Evolutionary conservation across 2,113 vertebrate genomes (phyloP).

Genomic region (Zapus hudsonius): DNA sequence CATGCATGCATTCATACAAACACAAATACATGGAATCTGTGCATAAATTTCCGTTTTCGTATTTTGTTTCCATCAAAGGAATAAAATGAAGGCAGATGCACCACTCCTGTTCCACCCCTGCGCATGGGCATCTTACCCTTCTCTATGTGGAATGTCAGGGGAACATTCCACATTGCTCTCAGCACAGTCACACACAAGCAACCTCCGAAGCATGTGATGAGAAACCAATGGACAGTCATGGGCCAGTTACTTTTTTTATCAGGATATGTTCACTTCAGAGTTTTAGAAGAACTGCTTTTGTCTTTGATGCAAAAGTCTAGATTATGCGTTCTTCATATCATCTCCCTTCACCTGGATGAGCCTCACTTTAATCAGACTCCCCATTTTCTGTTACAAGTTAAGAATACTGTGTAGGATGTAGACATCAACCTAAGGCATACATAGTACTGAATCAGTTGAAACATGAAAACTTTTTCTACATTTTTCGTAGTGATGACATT

Average conservation of each 20-base stretch:
- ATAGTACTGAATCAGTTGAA: neutral
- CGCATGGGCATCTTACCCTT: neutral
- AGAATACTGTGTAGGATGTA: neutral
- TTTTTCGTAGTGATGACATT: neutral
- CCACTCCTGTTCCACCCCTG: neutral
- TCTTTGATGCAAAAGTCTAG: neutral
- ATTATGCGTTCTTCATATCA: neutral
- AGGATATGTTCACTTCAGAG: neutral
- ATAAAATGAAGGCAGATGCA: neutral
- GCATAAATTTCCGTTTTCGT: neutral
- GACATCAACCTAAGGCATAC: neutral
- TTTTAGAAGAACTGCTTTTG: neutral
- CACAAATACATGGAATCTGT: neutral
- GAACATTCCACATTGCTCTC: neutral
- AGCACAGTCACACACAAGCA: neutral
- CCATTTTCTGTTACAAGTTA: neutral
- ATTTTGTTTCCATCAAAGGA: neutral
- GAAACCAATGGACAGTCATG: neutral
- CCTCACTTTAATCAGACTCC: neutral
- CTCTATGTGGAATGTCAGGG: neutral
- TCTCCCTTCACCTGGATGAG: neutral
- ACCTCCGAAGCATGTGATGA: neutral
- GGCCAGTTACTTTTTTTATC: neutral
- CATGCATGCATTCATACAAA: neutral
- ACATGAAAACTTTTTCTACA: neutral